These are phyloP conservation scores for Rotaria socialis DNA, from an alignment of 2,888 invertebrate genomes.

Conservation along the genomic window DNA sequence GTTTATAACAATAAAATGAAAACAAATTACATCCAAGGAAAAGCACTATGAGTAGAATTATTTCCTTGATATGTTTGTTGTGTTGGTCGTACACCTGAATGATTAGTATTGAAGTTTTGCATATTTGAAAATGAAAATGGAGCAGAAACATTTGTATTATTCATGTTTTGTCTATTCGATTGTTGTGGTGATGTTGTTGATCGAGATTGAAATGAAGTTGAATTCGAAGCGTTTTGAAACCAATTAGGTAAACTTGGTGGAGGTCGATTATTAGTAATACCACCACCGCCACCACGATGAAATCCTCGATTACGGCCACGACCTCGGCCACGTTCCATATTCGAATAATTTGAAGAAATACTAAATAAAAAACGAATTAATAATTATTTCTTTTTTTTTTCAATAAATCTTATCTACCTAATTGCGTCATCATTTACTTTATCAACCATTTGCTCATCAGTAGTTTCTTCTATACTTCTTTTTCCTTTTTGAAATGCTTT, in stretches of 20 bases:
- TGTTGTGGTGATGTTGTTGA: not conserved
- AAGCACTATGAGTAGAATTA: not conserved
- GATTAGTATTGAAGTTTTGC: not conserved
- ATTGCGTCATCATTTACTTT: not conserved
- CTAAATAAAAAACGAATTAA: not conserved
- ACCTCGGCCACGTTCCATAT: not conserved
- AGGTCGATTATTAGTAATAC: not conserved
- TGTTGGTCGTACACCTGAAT: not conserved
- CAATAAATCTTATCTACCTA: not conserved
- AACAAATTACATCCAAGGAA: conserved; percentile 1
- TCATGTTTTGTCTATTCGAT: not conserved
- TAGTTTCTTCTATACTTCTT: not conserved
- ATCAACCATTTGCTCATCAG: not conserved
- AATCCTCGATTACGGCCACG: not conserved
- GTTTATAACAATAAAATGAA: not conserved
- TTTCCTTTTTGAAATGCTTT: conserved; percentile 22
- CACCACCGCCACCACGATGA: not conserved
- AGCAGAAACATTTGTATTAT: not conserved
- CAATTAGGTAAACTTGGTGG: not conserved
- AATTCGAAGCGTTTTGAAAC: conserved; percentile 25
- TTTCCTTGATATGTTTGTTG: not conserved
- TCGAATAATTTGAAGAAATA: not conserved
- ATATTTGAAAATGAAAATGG: not conserved
- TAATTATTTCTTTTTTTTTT: too few relatives aligned
- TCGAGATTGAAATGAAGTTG: not conserved